Evolutionary conservation across 2,113 vertebrate species (phyloP).

Genomic region (Antechinus stuartii): DNA sequence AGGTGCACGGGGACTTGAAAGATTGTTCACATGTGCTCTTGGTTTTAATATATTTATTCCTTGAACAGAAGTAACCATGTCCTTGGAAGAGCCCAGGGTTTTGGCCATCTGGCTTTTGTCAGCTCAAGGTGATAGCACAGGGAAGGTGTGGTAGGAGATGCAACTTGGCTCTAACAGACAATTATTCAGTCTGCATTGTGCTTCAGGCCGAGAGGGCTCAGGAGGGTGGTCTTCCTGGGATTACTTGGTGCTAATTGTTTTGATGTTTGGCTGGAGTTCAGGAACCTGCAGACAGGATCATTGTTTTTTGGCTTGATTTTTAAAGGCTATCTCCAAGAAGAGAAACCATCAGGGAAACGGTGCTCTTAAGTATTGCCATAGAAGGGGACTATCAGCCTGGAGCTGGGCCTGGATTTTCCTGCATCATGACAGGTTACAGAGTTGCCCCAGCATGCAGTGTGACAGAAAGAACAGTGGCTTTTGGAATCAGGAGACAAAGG

Average conservation of each 20-base stretch:
- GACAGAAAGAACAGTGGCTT: not conserved
- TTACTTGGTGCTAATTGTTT: rapidly evolving
- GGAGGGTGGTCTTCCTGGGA: not conserved
- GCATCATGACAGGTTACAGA: not conserved
- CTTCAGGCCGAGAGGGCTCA: not conserved
- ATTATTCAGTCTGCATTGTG: rapidly evolving
- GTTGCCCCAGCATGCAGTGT: not conserved
- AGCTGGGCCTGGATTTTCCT: not conserved
- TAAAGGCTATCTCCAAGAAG: rapidly evolving
- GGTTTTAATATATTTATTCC: rapidly evolving
- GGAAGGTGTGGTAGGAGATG: not conserved
- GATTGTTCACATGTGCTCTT: not conserved
- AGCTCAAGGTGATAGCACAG: rapidly evolving
- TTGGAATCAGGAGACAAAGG: not conserved
- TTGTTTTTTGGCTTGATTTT: not conserved
- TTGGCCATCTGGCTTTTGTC: not conserved
- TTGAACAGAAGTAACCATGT: rapidly evolving
- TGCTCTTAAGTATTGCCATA: not conserved
- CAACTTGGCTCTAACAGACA: not conserved
- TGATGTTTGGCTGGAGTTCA: not conserved
- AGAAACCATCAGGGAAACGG: rapidly evolving
- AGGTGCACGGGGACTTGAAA: rapidly evolving
- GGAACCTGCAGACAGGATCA: not conserved
- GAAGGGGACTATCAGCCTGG: not conserved
- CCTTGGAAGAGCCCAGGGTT: not conserved